Conservation (phyloP, 2,113 vertebrate species). For the Mustelus asterias region DNA sequence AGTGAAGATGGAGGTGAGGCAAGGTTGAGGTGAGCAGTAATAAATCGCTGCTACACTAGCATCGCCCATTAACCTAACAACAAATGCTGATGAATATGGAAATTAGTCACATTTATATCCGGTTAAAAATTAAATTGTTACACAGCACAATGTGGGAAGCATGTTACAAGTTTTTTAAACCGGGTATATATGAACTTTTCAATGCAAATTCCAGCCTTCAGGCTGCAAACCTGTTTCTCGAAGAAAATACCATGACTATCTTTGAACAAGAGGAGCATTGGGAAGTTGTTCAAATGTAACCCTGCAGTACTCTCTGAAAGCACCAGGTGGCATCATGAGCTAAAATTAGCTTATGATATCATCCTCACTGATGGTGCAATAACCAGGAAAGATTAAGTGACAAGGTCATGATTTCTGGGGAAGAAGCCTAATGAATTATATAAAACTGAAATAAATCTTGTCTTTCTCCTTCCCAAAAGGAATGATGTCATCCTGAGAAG, state of each 20-base stretch:
- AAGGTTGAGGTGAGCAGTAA: not conserved
- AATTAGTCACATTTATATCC: not conserved
- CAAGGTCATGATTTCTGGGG: conserved; percentile 16
- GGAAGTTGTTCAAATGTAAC: not conserved
- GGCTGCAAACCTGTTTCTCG: not conserved
- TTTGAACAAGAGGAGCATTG: not conserved
- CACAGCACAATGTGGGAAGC: not conserved
- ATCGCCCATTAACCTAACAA: not conserved
- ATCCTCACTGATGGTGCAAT: conserved; percentile 20
- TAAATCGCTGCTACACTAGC: not conserved
- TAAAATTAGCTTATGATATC: conserved; percentile 35
- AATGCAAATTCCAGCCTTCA: not conserved
- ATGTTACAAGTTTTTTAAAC: not conserved
- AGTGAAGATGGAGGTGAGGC: not conserved
- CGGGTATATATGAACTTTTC: not conserved
- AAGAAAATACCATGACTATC: not conserved
- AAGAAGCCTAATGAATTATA: conserved; percentile 27
- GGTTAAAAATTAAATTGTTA: not conserved
- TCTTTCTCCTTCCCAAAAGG: not conserved
- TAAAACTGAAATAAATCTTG: conserved; percentile 20
- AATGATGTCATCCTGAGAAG: not conserved
- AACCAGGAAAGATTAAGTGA: conserved; percentile 29
- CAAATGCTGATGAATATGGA: not conserved
- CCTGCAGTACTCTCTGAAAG: not conserved
- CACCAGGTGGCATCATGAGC: conserved; percentile 13